Base-by-base conservation (phyloP, 2,888 invertebrate species). In the Drosophila pseudotalamancana region DNA sequence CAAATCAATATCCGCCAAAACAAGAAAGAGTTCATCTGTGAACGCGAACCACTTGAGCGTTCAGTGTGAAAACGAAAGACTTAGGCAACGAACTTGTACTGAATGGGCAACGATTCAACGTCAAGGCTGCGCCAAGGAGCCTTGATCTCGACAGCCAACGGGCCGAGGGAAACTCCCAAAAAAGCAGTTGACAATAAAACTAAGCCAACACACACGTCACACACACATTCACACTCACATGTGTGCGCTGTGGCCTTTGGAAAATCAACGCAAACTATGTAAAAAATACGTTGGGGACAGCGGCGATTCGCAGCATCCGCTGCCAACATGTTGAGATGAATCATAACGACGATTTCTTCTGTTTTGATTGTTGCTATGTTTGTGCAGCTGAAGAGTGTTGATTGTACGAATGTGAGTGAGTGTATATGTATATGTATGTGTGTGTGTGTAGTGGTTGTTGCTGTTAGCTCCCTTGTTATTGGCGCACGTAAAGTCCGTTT, bases 101-200 rank as follows among this genome's bases (percentile, higher is more conserved):
- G 50, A 57, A 70, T 67, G 71, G 70, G 67, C 60, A 69, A 65
- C 62, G 65, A 77, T 84, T 84, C 81, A 87, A 84, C 85, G 78
- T 80, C 87, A 83, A 87, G 87, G 85, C 75, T 82, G 21, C 12
- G 35, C 32, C 32, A 8, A 34, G 57, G 68, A 84, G 85, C 83
- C 83, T 87, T 84, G 85, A 84, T 76, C 85, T 80, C 79, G 75
- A 85, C 72, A 73, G 63, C 9, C 63, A 81, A 62, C 62, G 49
- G 68, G 54, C 37, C 65, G 50, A 45, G 65, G 64, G 60, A 72
- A 76, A 76, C 74, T 61, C 76, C 61, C 76, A 75, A 42, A 49
- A 64, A 32, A 71, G 69, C 39, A 12, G 70, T 69, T 72, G 72
- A 76, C 72, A 66, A 71, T 67, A 70, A 56, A 42, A 43, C 19